Conservation (phyloP, 2,113 vertebrate genomes). For the Empidonax alnorum region DNA sequence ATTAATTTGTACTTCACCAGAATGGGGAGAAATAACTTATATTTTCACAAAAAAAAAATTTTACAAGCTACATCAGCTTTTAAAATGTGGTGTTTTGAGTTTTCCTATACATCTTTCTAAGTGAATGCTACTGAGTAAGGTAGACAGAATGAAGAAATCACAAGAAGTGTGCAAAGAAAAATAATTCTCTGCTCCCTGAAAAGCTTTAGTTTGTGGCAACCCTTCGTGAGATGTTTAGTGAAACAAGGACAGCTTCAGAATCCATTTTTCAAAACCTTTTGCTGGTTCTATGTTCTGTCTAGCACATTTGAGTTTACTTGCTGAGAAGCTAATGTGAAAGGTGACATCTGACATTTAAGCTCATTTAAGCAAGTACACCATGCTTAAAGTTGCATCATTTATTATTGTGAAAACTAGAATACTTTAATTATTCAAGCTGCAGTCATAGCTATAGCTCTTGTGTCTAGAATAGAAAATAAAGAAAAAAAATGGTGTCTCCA, state of each 20-base stretch:
- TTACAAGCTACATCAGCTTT: background rate
- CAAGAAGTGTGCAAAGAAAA: background rate
- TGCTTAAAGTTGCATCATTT: background rate
- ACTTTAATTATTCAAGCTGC: background rate
- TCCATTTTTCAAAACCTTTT: background rate
- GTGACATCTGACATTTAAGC: background rate
- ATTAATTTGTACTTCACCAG: constrained; percentile 17
- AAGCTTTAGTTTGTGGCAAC: background rate
- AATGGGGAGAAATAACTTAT: background rate
- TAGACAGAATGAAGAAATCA: background rate
- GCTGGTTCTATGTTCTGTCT: background rate
- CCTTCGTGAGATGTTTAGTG: background rate
- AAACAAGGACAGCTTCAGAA: background rate
- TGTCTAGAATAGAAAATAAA: background rate
- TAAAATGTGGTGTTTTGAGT: background rate
- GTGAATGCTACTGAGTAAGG: background rate
- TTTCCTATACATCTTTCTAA: background rate
- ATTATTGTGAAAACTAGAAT: background rate
- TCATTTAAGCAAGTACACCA: background rate
- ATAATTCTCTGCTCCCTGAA: background rate
- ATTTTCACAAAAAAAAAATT: background rate
- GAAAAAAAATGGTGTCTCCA: background rate
- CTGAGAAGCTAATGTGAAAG: background rate
- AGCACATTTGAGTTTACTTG: background rate
- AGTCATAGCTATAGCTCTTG: background rate